These are phyloP conservation scores for Eremophila alpestris DNA, from an alignment of 2,797 vertebrate species.

Conservation along the genomic window DNA sequence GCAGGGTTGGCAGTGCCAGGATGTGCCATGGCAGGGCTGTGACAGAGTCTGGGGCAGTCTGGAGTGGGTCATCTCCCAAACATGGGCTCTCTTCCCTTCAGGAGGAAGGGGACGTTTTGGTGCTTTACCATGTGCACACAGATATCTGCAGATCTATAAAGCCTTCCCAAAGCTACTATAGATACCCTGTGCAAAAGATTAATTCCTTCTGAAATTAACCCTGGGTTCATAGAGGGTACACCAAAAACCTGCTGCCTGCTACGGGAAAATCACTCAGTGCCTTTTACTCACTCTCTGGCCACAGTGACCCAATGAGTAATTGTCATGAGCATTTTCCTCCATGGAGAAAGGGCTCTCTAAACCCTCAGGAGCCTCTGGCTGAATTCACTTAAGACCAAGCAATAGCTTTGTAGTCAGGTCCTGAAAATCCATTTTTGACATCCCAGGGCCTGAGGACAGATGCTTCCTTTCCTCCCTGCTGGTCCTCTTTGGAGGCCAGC, in stretches of 20 bases:
- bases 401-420: neutral
- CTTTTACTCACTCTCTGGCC: neutral
- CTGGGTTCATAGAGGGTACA: neutral
- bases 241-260: neutral
- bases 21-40: neutral
- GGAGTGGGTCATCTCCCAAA: neutral
- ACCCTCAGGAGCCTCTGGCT: neutral
- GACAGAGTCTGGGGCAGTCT: neutral
- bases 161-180: neutral
- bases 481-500: neutral
- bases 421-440: neutral
- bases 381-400: neutral
- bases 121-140: accelerated
- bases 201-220: neutral
- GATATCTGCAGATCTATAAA: neutral
- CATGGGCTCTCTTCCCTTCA: neutral
- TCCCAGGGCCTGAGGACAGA: neutral
- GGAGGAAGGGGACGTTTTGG: accelerated
- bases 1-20: neutral
- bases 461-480: neutral
- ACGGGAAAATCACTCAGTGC: neutral
- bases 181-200: neutral
- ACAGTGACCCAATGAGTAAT: neutral
- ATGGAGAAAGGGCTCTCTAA: neutral
- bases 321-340: neutral